Conservation (phyloP, 1,140 invertebrate species). For the Brachionus sp. region DNA sequence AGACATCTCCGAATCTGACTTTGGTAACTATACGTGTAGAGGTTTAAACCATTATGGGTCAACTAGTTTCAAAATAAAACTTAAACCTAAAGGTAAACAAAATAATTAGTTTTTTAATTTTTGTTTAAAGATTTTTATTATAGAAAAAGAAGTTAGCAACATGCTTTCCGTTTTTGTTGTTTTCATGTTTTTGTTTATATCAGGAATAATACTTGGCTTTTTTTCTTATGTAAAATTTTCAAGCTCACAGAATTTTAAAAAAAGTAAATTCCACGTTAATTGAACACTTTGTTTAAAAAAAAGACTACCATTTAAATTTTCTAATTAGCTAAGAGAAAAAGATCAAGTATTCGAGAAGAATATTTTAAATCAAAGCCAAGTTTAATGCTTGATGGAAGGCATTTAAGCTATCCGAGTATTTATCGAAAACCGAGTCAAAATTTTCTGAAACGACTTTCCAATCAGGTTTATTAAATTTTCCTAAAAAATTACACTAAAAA, state of each 20-base stretch:
- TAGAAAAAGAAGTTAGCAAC: conserved; percentile 11
- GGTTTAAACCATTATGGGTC: conserved; percentile 29
- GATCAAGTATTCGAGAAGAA: neutral
- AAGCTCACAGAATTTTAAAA: neutral
- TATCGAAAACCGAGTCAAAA: neutral
- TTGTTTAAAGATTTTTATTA: neutral
- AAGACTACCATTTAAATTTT: too few relatives aligned
- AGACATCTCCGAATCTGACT: conserved; percentile 4
- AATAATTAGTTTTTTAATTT: neutral
- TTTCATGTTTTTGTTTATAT: conserved; percentile 39
- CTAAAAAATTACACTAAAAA: neutral
- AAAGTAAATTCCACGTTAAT: neutral
- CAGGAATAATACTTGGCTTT: conserved; percentile 24
- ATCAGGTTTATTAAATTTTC: neutral
- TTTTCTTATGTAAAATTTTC: conserved; percentile 33
- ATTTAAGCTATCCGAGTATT: neutral
- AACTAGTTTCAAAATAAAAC: neutral
- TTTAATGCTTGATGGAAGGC: neutral
- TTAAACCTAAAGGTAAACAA: neutral
- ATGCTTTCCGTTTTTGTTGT: neutral
- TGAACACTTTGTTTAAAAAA: too few relatives aligned
- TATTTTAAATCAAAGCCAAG: conserved; percentile 14
- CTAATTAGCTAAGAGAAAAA: neutral
- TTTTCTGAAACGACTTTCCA: neutral
- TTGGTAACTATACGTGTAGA: conserved; percentile 28